These are phyloP conservation scores for Stenolophus ochropezus DNA, from an alignment of 2,888 invertebrate genomes.

Conservation along the genomic window DNA sequence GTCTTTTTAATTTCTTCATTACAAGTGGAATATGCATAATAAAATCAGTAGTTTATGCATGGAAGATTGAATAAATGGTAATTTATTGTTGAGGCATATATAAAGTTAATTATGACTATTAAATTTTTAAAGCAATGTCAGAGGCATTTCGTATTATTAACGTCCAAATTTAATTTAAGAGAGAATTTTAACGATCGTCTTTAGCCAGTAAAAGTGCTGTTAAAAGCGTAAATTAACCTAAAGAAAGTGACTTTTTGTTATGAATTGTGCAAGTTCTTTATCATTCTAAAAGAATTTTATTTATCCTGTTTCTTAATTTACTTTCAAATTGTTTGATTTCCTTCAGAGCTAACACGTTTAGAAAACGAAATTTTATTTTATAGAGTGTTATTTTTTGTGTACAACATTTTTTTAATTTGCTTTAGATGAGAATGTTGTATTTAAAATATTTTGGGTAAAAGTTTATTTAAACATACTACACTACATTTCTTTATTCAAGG, in stretches of 20 bases:
- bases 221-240: conserved; percentile 9
- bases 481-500: not conserved
- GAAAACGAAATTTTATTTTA: no score
- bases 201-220: conserved; percentile 40
- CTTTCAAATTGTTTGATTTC: no score
- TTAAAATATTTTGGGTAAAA: no score
- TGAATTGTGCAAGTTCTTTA: no score
- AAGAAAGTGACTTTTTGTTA: conserved; percentile 35
- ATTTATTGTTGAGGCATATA: not conserved
- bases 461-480: no score
- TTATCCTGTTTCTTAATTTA: no score
- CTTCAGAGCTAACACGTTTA: no score
- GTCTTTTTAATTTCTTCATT: not conserved
- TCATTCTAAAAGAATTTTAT: no score
- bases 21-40: not conserved
- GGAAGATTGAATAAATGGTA: not conserved
- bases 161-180: conserved; percentile 41
- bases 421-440: no score
- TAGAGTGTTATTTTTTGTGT: no score
- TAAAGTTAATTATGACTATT: conserved; percentile 23
- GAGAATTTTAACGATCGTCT: conserved; percentile 42
- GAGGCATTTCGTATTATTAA: conserved; percentile 14
- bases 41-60: not conserved
- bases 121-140: conserved; percentile 17
- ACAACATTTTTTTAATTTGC: no score